Percentiles rank a stretch among this genome's conserved stretches.
These are phyloP conservation scores for Heliconius hermathena DNA, from an alignment of 1,140 invertebrate species.

Conservation along the genomic window DNA sequence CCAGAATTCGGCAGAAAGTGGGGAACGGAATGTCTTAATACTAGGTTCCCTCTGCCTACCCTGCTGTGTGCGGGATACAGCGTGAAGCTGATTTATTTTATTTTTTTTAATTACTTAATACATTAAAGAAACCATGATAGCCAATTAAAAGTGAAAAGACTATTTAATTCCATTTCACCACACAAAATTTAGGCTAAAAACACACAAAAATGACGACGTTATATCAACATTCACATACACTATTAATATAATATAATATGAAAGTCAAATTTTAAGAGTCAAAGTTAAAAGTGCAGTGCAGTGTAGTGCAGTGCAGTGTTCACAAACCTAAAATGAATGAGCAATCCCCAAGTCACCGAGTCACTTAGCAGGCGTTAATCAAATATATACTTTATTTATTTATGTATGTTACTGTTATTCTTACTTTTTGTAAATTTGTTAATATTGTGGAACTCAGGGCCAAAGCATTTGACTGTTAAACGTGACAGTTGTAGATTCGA, in stretches of 20 bases:
- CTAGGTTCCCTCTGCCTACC: too few relatives aligned
- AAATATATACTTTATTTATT: slow-evolving; percentile 21
- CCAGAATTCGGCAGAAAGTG: too few relatives aligned
- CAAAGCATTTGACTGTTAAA: too few relatives aligned
- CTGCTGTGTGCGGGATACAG: too few relatives aligned
- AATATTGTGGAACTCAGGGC: background rate
- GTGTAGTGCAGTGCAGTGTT: background rate
- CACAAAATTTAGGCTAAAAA: background rate
- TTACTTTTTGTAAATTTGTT: background rate
- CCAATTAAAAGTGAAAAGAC: too few relatives aligned
- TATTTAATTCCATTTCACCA: background rate
- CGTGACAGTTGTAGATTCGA: too few relatives aligned
- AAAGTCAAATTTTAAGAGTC: background rate
- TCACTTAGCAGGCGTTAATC: slow-evolving; percentile 46
- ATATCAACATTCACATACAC: background rate
- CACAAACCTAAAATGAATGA: slow-evolving; percentile 8
- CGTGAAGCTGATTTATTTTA: too few relatives aligned
- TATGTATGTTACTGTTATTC: background rate
- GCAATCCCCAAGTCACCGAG: slow-evolving; percentile 20
- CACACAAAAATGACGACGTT: background rate
- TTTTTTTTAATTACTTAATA: too few relatives aligned
- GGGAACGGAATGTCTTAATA: too few relatives aligned
- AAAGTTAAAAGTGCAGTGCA: background rate
- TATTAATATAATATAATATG: slow-evolving; percentile 9
- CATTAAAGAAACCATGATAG: too few relatives aligned